Conservation (phyloP, 2,888 invertebrate genomes). For the Neocrepidodera transversa region DNA sequence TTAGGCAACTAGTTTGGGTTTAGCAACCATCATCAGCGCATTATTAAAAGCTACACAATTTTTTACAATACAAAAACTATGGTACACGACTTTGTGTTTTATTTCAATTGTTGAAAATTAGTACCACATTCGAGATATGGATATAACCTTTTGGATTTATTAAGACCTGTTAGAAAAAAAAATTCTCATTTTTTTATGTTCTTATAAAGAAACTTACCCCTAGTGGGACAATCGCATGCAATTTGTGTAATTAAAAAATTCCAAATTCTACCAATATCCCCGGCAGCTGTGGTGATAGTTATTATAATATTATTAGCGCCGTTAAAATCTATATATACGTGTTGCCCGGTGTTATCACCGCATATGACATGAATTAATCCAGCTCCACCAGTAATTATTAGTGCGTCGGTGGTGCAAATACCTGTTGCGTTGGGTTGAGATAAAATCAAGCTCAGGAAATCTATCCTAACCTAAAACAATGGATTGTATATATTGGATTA, state of each 20-base stretch:
- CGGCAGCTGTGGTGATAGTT: slow-evolving; percentile 68
- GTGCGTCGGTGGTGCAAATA: slow-evolving; percentile 71
- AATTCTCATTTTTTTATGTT: no score
- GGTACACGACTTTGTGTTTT: no score
- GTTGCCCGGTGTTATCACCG: slow-evolving; percentile 81
- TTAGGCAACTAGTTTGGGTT: no score
- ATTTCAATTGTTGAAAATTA: no score
- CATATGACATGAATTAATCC: slow-evolving; percentile 77
- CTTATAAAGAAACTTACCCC: no score
- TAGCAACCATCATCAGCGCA: no score
- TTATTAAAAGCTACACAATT: no score
- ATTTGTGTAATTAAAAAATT: slow-evolving; percentile 76
- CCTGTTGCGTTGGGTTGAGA: slow-evolving; percentile 77
- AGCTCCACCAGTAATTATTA: slow-evolving; percentile 73
- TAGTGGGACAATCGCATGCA: slow-evolving; percentile 71
- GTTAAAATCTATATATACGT: slow-evolving; percentile 77
- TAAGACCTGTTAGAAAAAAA: no score
- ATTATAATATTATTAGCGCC: slow-evolving; percentile 68
- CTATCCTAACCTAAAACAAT: slow-evolving; percentile 71
- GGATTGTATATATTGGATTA: no score
- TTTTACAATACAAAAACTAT: no score
- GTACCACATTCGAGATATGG: no score
- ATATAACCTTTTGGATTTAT: no score
- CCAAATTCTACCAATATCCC: slow-evolving; percentile 71
- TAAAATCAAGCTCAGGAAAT: slow-evolving; percentile 74